Conservation (phyloP, 2,888 invertebrate genomes). For the Hoplodrina blanda region DNA sequence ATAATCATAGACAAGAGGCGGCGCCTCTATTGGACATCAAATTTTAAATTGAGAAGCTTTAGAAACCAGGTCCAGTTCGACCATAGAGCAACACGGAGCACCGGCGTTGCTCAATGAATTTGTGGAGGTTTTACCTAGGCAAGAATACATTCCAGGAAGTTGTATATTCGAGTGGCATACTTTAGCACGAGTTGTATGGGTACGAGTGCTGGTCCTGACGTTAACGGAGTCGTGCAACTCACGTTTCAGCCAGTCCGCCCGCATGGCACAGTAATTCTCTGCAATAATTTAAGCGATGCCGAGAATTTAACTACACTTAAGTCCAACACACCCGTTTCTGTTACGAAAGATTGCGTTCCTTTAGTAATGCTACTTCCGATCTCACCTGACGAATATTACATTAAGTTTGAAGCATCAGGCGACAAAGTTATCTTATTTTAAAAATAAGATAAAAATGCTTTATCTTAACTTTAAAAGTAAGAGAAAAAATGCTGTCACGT, state of each 20-base stretch:
- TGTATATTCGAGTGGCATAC: conserved; percentile 11
- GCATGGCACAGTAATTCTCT: conserved; percentile 24
- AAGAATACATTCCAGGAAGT: neutral
- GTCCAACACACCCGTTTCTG: conserved; percentile 30
- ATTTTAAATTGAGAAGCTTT: neutral
- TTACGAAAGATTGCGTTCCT: conserved; percentile 19
- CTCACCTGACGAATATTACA: neutral
- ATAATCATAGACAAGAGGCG: neutral
- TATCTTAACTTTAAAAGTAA: neutral
- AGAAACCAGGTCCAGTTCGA: neutral
- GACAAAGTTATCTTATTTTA: neutral
- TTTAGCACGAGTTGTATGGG: conserved; percentile 1
- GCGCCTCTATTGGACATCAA: neutral
- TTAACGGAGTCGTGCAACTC: conserved; percentile 20
- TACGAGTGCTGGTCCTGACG: conserved; percentile 15
- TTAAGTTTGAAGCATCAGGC: neutral
- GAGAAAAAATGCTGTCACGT: neutral
- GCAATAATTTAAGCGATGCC: conserved; percentile 41
- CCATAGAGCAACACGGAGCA: no score
- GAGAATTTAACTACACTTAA: conserved; percentile 33
- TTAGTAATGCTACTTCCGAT: neutral
- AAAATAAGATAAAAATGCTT: neutral
- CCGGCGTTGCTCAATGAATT: no score
- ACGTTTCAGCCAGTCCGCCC: conserved; percentile 4
- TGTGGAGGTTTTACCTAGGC: neutral